These are phyloP conservation scores for Leucoptera coffeella DNA, from an alignment of 2,888 invertebrate genomes.

Conservation along the genomic window DNA sequence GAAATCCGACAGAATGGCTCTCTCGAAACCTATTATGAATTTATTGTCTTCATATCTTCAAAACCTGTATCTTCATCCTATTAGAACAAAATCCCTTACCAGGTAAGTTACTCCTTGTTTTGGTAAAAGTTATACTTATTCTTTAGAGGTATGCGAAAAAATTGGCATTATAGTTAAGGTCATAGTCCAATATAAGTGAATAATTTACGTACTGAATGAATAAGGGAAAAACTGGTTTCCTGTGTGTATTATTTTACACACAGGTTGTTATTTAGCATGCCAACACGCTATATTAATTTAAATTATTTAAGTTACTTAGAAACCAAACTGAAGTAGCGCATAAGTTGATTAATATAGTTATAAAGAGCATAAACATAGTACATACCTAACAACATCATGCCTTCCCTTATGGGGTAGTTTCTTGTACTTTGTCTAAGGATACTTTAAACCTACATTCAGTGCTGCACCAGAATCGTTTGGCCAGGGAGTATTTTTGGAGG, in stretches of 20 bases:
- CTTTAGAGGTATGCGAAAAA: background rate
- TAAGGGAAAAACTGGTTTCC: background rate
- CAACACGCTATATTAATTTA: too few relatives aligned
- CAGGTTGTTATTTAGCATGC: background rate
- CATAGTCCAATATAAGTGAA: background rate
- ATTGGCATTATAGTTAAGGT: too few relatives aligned
- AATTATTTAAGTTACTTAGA: too few relatives aligned
- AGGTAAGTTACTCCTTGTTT: slow-evolving; percentile 50
- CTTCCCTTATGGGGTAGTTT: too few relatives aligned
- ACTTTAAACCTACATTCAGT: too few relatives aligned
- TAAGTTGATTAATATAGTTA: too few relatives aligned
- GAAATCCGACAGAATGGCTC: slow-evolving; percentile 39
- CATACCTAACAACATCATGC: too few relatives aligned
- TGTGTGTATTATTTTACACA: background rate
- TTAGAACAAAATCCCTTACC: slow-evolving; percentile 73
- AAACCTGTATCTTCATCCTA: slow-evolving; percentile 67
- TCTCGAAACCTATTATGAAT: slow-evolving; percentile 67
- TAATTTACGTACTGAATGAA: background rate
- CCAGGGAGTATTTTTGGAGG: too few relatives aligned
- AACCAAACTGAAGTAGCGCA: too few relatives aligned
- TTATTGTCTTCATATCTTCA: slow-evolving; percentile 66
- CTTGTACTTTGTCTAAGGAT: too few relatives aligned
- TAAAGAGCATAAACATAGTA: too few relatives aligned
- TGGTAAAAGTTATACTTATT: background rate
- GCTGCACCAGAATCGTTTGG: too few relatives aligned